Percentiles rank a stretch among this genome's conserved stretches.
Conservation (phyloP, 2,888 invertebrate species). For the Plagiodera versicolora region DNA sequence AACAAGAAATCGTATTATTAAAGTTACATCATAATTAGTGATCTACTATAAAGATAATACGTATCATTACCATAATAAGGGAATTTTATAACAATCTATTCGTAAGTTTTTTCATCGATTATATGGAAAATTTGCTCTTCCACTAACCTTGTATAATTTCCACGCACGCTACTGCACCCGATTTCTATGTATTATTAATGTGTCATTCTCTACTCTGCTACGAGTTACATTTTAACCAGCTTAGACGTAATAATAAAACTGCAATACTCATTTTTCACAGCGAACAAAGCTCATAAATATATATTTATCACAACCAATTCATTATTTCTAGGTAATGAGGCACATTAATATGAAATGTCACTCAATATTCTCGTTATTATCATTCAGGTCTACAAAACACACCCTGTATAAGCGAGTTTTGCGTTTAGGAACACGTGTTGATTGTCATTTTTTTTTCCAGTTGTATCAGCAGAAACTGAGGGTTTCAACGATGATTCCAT, state of each 20-base stretch:
- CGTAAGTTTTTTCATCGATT: too few species aligned
- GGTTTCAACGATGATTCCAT: constrained; percentile 59
- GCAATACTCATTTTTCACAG: background rate
- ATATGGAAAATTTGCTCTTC: too few species aligned
- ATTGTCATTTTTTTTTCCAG: constrained; percentile 55
- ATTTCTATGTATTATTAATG: background rate
- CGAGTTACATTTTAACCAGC: background rate
- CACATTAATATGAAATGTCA: background rate
- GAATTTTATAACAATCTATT: too few species aligned
- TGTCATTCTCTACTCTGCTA: background rate
- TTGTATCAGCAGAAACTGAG: constrained; percentile 64
- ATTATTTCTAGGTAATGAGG: background rate
- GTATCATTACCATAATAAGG: too few species aligned
- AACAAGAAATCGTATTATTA: too few species aligned
- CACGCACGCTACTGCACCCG: too few species aligned
- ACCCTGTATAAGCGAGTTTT: too few species aligned
- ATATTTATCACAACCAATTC: background rate
- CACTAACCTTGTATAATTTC: too few species aligned
- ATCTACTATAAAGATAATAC: too few species aligned
- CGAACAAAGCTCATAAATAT: background rate
- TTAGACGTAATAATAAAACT: background rate
- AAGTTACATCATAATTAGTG: too few species aligned
- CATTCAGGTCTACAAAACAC: too few species aligned
- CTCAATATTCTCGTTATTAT: background rate
- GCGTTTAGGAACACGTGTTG: background rate